Percentiles rank a stretch among this genome's conserved stretches.
phyloP scores from a whole-genome alignment of 1,140 invertebrate genomes.

The Zaprionus gabonicus region DNA sequence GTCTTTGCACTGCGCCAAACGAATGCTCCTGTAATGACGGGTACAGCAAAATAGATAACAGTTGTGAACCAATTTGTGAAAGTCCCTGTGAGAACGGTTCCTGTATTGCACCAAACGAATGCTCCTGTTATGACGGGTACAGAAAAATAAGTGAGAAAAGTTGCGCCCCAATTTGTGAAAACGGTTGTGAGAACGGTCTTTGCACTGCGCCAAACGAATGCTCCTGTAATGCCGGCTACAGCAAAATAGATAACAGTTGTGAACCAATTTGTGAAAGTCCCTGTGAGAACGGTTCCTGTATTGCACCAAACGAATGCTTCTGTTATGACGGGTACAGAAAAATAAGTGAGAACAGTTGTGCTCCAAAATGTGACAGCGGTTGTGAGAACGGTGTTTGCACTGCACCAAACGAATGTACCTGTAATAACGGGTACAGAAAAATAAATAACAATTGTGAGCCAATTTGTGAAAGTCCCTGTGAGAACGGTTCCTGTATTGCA shows the following conservation, averaged over 20 bases:
- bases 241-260: slow-evolving; percentile 2
- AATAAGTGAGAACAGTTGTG: slow-evolving; percentile 16
- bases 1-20: not conserved
- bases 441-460: slow-evolving; percentile 19
- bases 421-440: not conserved
- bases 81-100: slow-evolving; percentile 6
- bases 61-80: not conserved
- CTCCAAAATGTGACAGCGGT: not conserved
- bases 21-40: slow-evolving; percentile 5
- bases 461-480: slow-evolving; percentile 8
- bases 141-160: not conserved
- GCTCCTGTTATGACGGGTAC: slow-evolving; percentile 36
- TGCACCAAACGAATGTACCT: slow-evolving; percentile 18
- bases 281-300: slow-evolving; percentile 35
- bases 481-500: slow-evolving; percentile 20
- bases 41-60: not conserved
- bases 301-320: slow-evolving; percentile 10
- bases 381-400: slow-evolving; percentile 32
- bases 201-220: slow-evolving; percentile 26
- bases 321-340: slow-evolving; percentile 6
- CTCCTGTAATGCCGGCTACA: slow-evolving; percentile 24
- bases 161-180: slow-evolving; percentile 20
- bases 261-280: slow-evolving; percentile 1
- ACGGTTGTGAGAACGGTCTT: slow-evolving; percentile 22
- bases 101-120: slow-evolving; percentile 10